Evolutionary conservation across 2,113 vertebrate species (phyloP).

Genomic region (Pristiophorus japonicus): DNA sequence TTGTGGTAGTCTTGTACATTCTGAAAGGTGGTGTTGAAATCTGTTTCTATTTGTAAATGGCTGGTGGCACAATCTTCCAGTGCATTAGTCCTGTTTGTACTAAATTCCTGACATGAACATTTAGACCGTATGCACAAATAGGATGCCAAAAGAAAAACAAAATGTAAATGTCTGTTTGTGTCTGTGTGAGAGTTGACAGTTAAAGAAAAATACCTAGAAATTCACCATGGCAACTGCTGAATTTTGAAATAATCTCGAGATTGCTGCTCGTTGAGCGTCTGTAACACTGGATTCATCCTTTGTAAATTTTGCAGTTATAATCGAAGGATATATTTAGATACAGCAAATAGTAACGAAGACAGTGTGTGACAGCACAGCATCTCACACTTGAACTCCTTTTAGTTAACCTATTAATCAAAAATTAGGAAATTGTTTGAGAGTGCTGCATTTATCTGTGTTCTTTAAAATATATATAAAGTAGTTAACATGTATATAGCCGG

Average conservation of each 20-base stretch:
- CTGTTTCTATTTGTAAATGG: background rate
- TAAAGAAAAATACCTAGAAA: background rate
- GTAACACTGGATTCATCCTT: background rate
- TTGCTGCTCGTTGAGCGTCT: background rate
- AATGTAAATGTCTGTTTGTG: background rate
- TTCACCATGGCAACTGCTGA: background rate
- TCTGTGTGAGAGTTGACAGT: background rate
- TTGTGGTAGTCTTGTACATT: conserved; percentile 24
- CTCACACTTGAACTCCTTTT: background rate
- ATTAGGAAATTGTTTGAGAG: background rate
- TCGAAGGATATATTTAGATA: background rate
- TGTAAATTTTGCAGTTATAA: background rate
- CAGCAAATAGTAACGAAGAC: background rate
- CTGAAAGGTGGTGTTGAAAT: background rate
- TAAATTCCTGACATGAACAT: background rate
- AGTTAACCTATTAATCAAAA: background rate
- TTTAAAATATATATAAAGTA: background rate
- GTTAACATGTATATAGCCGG: background rate
- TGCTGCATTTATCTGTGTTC: background rate
- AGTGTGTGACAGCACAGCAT: background rate
- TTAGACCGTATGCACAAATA: background rate
- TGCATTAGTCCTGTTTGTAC: background rate
- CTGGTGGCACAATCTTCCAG: background rate
- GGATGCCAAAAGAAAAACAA: background rate
- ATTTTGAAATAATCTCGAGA: background rate